Evolutionary conservation across 1,140 invertebrate species (phyloP).

Genomic region (Orius insidiosus): DNA sequence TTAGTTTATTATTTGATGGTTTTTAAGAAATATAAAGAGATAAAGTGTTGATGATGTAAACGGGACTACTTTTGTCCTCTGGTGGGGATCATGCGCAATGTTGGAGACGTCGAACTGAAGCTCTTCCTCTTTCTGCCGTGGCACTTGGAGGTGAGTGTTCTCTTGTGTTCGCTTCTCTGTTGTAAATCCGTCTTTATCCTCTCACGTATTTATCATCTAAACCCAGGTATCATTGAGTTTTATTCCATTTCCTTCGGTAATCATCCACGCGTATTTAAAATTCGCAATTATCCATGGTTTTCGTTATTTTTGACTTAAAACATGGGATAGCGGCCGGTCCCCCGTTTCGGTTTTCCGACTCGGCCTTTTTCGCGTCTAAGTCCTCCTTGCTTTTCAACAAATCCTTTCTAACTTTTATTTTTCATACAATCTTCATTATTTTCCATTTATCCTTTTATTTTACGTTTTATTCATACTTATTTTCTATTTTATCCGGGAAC

Average conservation of each 20-base stretch:
- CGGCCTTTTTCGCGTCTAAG: not conserved
- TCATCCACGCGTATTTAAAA: not conserved
- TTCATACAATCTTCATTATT: too few relatives aligned
- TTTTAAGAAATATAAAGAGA: not conserved
- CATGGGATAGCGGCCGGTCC: not conserved
- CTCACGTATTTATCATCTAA: conserved; percentile 22
- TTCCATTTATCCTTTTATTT: too few relatives aligned
- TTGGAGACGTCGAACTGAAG: conserved; percentile 22
- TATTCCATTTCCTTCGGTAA: conserved; percentile 1
- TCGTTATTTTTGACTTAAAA: not conserved
- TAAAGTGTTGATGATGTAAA: conserved; percentile 3
- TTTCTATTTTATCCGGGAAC: too few relatives aligned
- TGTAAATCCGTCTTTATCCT: conserved; percentile 24
- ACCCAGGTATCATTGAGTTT: conserved; percentile 25
- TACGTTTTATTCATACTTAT: too few relatives aligned
- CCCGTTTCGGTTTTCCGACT: not conserved
- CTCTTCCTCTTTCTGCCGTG: conserved; percentile 36
- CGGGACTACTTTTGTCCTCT: conserved; percentile 13
- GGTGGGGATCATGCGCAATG: conserved; percentile 25
- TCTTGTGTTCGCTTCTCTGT: conserved; percentile 20
- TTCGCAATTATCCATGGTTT: not conserved
- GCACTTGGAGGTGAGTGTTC: conserved; percentile 36
- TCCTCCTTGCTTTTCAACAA: not conserved
- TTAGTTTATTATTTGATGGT: not conserved
- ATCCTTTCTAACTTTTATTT: too few relatives aligned